These are phyloP conservation scores for Typhlichthys eigenmanni DNA, from an alignment of 2,797 vertebrate species.

Conservation along the genomic window DNA sequence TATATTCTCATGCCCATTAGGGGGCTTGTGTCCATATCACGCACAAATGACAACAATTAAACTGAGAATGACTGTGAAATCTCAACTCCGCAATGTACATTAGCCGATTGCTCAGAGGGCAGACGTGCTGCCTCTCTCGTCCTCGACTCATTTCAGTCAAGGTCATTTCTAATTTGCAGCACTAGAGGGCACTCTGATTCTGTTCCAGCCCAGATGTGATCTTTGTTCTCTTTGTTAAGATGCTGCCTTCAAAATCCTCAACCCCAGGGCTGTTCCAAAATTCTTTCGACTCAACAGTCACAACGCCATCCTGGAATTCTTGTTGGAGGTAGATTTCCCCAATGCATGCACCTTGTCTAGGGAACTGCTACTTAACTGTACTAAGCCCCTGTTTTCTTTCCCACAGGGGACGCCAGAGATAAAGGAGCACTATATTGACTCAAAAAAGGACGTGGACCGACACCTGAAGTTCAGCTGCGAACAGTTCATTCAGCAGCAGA, in stretches of 20 bases:
- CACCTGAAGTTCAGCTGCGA: slow-evolving; percentile 94
- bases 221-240: slow-evolving; percentile 77
- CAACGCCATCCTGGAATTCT: slow-evolving; percentile 97
- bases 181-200: slow-evolving; percentile 76
- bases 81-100: slow-evolving; percentile 67
- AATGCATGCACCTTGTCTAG: slow-evolving; percentile 42
- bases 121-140: slow-evolving; percentile 46
- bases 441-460: slow-evolving; percentile 96
- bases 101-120: slow-evolving; percentile 67
- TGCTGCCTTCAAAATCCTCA: slow-evolving; percentile 98
- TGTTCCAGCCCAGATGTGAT: slow-evolving; percentile 51
- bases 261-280: slow-evolving; percentile 91
- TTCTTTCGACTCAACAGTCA: slow-evolving; percentile 97
- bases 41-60: slow-evolving; percentile 74
- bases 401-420: slow-evolving; percentile 94
- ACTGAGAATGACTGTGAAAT: slow-evolving; percentile 72
- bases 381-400: slow-evolving; percentile 49
- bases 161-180: slow-evolving; percentile 50
- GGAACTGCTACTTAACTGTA: slow-evolving; percentile 46
- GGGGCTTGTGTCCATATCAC: slow-evolving; percentile 70
- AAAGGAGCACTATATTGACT: slow-evolving; percentile 97
- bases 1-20: slow-evolving; percentile 74
- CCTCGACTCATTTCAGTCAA: slow-evolving; percentile 43
- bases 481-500: slow-evolving; percentile 97
- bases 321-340: slow-evolving; percentile 87